Evolutionary conservation across 2,113 vertebrate species (phyloP).

Genomic region (Alaudala cheleensis): DNA sequence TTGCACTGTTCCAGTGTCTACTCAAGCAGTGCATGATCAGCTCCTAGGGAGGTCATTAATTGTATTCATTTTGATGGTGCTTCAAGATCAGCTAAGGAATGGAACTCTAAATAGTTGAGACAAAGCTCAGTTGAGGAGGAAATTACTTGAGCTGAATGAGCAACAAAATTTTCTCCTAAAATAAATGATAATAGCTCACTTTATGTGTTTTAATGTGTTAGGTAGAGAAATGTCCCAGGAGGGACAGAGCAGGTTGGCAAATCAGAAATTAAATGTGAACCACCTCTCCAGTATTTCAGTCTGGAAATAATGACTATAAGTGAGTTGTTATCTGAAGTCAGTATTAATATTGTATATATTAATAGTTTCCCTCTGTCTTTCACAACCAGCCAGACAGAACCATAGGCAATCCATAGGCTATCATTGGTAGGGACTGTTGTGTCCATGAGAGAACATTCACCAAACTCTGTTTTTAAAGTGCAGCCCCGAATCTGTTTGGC

Average conservation of each 20-base stretch:
- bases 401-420: neutral
- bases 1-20: neutral
- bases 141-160: neutral
- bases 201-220: neutral
- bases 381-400: neutral
- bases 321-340: neutral
- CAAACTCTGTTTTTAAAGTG: slow-evolving; percentile 24
- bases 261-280: neutral
- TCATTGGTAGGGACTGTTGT: neutral
- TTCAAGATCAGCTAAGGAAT: neutral
- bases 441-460: neutral
- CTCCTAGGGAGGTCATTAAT: neutral
- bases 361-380: neutral
- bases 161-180: neutral
- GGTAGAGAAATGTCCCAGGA: neutral
- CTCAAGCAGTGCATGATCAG: neutral
- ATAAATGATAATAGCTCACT: neutral
- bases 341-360: neutral
- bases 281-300: neutral
- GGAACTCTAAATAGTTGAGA: neutral
- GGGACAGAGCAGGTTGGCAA: neutral
- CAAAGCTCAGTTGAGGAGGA: neutral
- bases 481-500: neutral
- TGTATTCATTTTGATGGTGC: neutral
- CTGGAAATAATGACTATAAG: neutral